These are phyloP conservation scores for Antheraea assamensis DNA, from an alignment of 2,888 invertebrate genomes.

Conservation along the genomic window DNA sequence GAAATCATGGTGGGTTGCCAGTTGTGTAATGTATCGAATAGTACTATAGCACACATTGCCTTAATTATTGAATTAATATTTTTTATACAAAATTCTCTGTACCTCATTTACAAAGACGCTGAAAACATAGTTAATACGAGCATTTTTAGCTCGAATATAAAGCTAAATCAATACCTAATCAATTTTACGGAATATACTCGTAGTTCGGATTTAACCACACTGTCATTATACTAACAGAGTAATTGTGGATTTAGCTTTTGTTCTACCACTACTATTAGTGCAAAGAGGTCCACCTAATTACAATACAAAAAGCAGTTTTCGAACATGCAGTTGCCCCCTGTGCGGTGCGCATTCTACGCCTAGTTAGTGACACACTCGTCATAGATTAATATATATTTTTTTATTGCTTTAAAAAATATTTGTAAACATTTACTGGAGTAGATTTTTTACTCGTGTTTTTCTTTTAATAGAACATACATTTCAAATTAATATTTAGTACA, in stretches of 20 bases:
- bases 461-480: no score
- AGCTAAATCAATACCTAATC: not conserved
- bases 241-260: constrained; percentile 50
- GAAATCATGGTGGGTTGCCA: no score
- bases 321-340: constrained; percentile 37
- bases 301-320: constrained; percentile 48
- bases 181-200: not conserved
- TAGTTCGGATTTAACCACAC: constrained; percentile 30
- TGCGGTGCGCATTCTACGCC: constrained; percentile 57
- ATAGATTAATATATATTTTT: constrained; percentile 16
- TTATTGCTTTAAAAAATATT: not conserved
- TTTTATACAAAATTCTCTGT: no score
- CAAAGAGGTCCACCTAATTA: constrained; percentile 68
- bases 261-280: constrained; percentile 46
- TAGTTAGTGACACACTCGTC: constrained; percentile 44
- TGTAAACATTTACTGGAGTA: not conserved
- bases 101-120: no score
- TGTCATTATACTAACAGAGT: constrained; percentile 52
- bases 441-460: not conserved
- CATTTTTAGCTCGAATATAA: not conserved
- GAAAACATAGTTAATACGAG: no score
- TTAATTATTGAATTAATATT: no score
- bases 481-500: no score
- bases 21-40: no score
- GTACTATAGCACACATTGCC: no score